phyloP scores from a whole-genome alignment of 2,888 invertebrate species.

The Eudasyphora cyanicolor region DNA sequence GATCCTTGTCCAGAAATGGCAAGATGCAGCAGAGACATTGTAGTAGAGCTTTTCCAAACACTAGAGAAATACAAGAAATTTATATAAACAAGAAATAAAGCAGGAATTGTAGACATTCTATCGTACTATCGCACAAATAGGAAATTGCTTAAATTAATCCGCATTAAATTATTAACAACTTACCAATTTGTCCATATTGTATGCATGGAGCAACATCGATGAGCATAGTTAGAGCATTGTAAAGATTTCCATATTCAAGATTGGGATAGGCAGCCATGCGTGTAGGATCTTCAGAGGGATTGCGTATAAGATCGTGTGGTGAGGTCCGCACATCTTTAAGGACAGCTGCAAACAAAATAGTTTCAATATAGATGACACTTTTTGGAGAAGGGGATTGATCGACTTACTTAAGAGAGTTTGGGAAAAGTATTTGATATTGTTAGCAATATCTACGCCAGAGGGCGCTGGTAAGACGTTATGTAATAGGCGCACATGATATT shows the following conservation, averaged over 20 bases:
- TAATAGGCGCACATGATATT: slow-evolving; percentile 95
- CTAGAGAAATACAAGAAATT: slow-evolving; percentile 81
- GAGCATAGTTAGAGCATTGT: slow-evolving; percentile 88
- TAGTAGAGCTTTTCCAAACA: slow-evolving; percentile 94
- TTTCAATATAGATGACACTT: no score
- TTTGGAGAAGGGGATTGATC: neutral
- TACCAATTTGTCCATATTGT: slow-evolving; percentile 92
- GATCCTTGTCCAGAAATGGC: slow-evolving; percentile 97
- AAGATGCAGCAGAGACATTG: slow-evolving; percentile 96
- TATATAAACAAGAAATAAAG: no score
- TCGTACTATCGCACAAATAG: no score
- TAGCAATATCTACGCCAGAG: slow-evolving; percentile 96
- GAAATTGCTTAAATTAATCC: no score
- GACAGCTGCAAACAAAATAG: slow-evolving; percentile 84
- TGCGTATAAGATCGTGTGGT: slow-evolving; percentile 94
- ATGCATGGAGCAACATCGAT: slow-evolving; percentile 96
- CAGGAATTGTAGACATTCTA: no score
- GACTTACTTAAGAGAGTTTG: slow-evolving; percentile 96
- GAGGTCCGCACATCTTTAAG: slow-evolving; percentile 97
- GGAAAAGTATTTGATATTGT: slow-evolving; percentile 98
- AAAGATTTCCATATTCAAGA: slow-evolving; percentile 97
- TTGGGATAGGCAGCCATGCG: slow-evolving; percentile 96
- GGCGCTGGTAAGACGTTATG: slow-evolving; percentile 96
- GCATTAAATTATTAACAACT: no score
- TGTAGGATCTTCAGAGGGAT: slow-evolving; percentile 90